These are phyloP conservation scores for Oryzias sinensis DNA, from an alignment of 2,797 vertebrate genomes.

Conservation along the genomic window DNA sequence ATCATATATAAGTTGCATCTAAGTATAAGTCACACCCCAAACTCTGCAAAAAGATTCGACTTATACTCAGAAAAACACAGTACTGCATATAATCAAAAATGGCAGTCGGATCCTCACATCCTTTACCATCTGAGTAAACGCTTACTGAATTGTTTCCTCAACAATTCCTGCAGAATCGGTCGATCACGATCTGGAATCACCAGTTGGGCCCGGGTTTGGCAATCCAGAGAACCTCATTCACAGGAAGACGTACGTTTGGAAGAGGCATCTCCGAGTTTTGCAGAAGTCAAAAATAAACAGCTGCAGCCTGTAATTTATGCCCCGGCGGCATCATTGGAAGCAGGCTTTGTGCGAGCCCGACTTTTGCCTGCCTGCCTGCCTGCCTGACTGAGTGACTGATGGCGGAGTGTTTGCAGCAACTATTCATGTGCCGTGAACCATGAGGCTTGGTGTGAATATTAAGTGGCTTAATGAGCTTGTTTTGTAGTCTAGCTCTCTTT, in stretches of 20 bases:
- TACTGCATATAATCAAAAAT: too few relatives aligned
- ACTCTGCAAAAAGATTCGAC: too few relatives aligned
- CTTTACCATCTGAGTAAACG: too few relatives aligned
- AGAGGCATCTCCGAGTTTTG: conserved; percentile 1
- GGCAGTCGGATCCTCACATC: too few relatives aligned
- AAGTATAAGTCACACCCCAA: too few relatives aligned
- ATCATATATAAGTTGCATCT: too few relatives aligned
- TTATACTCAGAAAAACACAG: too few relatives aligned
- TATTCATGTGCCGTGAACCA: not conserved
- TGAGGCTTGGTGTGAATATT: conserved; percentile 8
- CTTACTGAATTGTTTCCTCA: too few relatives aligned
- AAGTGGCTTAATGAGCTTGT: conserved; percentile 2
- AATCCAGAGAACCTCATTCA: conserved; percentile 1
- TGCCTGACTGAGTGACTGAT: not conserved
- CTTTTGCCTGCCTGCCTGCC: not conserved
- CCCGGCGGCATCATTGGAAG: conserved; percentile 9
- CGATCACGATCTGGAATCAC: too few relatives aligned
- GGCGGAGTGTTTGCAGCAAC: conserved; percentile 4
- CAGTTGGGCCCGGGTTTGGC: not conserved
- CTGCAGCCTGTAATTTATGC: not conserved
- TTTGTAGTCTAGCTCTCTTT: conserved; percentile 11
- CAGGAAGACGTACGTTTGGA: conserved; percentile 9
- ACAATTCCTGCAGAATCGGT: too few relatives aligned
- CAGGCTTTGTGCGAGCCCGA: not conserved
- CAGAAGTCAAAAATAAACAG: not conserved